Evolutionary conservation across 2,113 vertebrate genomes (phyloP).

Genomic region (Fregata magnificens): DNA sequence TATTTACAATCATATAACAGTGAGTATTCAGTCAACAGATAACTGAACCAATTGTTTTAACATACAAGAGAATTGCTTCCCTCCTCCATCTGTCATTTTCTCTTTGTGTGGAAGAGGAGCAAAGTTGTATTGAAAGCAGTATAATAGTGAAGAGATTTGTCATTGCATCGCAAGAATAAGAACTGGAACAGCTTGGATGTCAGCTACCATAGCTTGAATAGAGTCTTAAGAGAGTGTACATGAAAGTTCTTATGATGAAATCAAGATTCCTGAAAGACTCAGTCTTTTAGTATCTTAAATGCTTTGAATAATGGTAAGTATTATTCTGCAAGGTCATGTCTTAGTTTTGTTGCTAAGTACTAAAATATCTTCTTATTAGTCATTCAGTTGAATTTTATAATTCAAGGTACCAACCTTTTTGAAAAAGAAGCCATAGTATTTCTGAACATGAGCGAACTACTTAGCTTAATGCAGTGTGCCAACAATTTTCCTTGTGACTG

Average conservation of each 20-base stretch:
- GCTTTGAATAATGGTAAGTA: neutral
- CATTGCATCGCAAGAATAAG: neutral
- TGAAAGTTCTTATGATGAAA: neutral
- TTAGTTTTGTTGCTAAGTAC: neutral
- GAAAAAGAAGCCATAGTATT: neutral
- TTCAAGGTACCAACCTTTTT: neutral
- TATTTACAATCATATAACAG: constrained; percentile 98
- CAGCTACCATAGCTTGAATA: neutral
- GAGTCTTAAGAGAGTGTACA: constrained; percentile 12
- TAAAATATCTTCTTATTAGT: neutral
- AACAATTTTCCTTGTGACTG: neutral
- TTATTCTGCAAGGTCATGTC: neutral
- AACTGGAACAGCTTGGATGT: neutral
- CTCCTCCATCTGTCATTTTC: neutral
- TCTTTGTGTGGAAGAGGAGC: neutral
- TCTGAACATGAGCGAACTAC: neutral
- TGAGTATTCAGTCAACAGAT: constrained; percentile 70
- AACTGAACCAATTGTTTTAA: constrained; percentile 18
- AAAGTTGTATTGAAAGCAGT: neutral
- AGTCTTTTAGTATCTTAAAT: neutral
- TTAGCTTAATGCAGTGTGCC: neutral
- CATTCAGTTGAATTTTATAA: neutral
- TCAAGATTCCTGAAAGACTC: neutral
- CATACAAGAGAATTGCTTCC: neutral
- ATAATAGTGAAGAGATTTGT: constrained; percentile 16